phyloP scores from a whole-genome alignment of 1,140 invertebrate species.

The Whitmania pigra region DNA sequence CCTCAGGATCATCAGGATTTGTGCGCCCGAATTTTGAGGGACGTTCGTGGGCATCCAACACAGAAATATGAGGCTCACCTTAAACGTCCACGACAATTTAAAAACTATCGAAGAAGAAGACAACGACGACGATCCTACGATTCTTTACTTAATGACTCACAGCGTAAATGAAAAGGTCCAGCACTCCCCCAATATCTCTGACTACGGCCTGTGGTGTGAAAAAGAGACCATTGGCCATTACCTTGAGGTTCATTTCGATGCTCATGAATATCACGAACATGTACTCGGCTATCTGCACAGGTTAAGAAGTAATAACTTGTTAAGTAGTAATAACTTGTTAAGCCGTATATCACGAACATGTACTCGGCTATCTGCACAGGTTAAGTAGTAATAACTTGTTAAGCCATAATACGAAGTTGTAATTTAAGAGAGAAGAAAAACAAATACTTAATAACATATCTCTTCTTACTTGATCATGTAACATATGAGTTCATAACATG shows the following conservation, averaged over 20 bases:
- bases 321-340: too few species aligned
- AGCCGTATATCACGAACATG: slow-evolving; percentile 88
- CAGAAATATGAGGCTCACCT: slow-evolving; percentile 57
- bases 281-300: slow-evolving; percentile 89
- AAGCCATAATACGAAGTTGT: too few species aligned
- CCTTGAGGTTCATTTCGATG: slow-evolving; percentile 84
- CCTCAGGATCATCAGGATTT: slow-evolving; percentile 86
- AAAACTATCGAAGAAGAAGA: too few species aligned
- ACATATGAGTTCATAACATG: too few species aligned
- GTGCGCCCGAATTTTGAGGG: slow-evolving; percentile 76
- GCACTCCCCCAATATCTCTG: slow-evolving; percentile 85
- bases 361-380: slow-evolving; percentile 91
- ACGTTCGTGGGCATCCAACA: slow-evolving; percentile 89
- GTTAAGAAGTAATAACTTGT: too few species aligned
- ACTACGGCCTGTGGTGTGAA: slow-evolving; percentile 98
- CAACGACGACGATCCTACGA: not conserved
- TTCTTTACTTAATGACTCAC: slow-evolving; percentile 48
- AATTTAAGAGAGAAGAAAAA: too few species aligned
- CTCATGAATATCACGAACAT: slow-evolving; percentile 97
- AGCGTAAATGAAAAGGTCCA: slow-evolving; percentile 94
- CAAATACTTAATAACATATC: too few species aligned
- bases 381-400: too few species aligned
- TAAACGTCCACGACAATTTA: not conserved
- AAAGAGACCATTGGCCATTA: slow-evolving; percentile 89
- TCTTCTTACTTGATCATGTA: too few species aligned